Conservation (phyloP, 2,888 invertebrate genomes). For the Blastobasis adustella region DNA sequence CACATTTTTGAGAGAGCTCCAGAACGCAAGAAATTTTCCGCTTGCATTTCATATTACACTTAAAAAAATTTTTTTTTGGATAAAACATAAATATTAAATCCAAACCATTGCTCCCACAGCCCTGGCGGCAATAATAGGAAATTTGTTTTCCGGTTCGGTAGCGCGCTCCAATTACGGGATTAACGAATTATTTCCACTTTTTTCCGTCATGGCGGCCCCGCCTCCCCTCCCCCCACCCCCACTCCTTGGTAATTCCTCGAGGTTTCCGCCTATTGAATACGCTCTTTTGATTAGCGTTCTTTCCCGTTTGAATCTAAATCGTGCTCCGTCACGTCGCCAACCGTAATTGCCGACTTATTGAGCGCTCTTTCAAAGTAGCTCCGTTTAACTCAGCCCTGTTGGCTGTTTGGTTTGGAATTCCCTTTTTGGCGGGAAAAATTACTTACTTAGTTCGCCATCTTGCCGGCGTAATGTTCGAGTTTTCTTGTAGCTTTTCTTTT, state of each 20-base stretch:
- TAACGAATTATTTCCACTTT: conserved; percentile 75
- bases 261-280: conserved; percentile 71
- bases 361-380: too few species aligned
- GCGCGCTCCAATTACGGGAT: conserved; percentile 71
- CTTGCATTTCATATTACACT: too few species aligned
- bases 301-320: conserved; percentile 66
- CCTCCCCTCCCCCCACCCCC: conserved; percentile 17
- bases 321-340: conserved; percentile 46
- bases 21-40: too few species aligned
- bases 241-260: conserved; percentile 40
- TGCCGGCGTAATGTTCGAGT: not conserved
- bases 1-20: too few species aligned
- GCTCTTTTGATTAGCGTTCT: conserved; percentile 68
- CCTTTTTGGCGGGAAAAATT: too few species aligned
- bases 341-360: too few species aligned
- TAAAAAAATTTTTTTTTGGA: too few species aligned
- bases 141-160: conserved; percentile 76
- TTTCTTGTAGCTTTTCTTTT: too few species aligned
- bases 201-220: conserved; percentile 37
- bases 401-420: too few species aligned
- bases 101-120: not conserved
- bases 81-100: too few species aligned
- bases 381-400: too few species aligned
- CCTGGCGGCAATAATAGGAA: conserved; percentile 60
- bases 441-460: too few species aligned